Evolutionary conservation across 2,797 vertebrate species (phyloP).

Genomic region (Sciurus vulgaris): DNA sequence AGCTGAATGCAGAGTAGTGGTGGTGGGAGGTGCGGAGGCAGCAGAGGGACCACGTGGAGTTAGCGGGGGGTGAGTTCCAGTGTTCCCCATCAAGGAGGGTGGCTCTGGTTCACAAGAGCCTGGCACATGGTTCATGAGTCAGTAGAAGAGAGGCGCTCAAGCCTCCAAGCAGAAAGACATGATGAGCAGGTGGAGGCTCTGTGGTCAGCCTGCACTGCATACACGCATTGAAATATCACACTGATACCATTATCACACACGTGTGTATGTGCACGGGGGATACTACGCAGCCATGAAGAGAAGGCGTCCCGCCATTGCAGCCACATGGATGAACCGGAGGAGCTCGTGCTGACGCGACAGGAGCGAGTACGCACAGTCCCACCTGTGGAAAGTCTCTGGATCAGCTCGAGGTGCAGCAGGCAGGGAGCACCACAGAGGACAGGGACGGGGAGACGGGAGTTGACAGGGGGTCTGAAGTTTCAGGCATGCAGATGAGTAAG

Average conservation of each 20-base stretch:
- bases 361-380: neutral
- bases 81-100: neutral
- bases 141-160: too few species aligned
- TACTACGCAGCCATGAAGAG: neutral
- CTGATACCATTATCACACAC: too few species aligned
- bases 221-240: too few species aligned
- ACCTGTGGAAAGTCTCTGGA: neutral
- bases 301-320: neutral
- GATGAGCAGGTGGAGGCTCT: neutral
- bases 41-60: neutral
- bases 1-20: too few species aligned
- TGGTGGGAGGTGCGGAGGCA: neutral
- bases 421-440: neutral
- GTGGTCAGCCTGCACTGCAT: too few species aligned
- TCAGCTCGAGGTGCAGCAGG: neutral
- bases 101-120: neutral
- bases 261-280: too few species aligned
- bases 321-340: too few species aligned
- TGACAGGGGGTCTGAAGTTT: neutral
- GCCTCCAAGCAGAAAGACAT: neutral
- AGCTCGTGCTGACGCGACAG: neutral
- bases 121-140: neutral
- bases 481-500: too few species aligned
- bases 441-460: too few species aligned
- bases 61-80: neutral